Percentiles rank a stretch among this genome's conserved stretches.
These are phyloP conservation scores for Cheilosia impressa DNA, from an alignment of 2,888 invertebrate genomes.

Conservation along the genomic window DNA sequence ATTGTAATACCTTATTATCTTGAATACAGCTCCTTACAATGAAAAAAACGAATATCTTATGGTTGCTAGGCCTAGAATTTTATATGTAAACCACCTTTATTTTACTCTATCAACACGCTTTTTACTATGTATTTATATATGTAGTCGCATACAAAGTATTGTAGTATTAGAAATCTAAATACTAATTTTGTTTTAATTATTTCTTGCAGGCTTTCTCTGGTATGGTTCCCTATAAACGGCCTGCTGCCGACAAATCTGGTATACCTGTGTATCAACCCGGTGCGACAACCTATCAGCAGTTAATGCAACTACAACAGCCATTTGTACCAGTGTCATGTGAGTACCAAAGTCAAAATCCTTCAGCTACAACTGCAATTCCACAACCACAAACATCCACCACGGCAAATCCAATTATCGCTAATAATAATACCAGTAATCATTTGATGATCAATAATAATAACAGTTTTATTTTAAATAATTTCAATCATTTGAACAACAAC, in stretches of 20 bases:
- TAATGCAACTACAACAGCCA: conserved; percentile 96
- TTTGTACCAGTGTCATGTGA: conserved; percentile 99
- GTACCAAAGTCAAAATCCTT: conserved; percentile 86
- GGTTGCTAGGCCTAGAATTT: too few species aligned
- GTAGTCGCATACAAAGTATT: neutral
- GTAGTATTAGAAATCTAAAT: neutral
- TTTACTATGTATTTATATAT: too few species aligned
- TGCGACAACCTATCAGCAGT: conserved; percentile 96
- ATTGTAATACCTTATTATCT: too few species aligned
- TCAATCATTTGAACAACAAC: conserved; percentile 73
- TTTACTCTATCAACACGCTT: too few species aligned
- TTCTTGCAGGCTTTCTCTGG: conserved; percentile 94
- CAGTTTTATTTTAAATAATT: conserved; percentile 72
- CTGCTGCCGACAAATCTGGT: conserved; percentile 98
- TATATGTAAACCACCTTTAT: too few species aligned
- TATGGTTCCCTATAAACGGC: conserved; percentile 97
- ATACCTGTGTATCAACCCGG: conserved; percentile 97
- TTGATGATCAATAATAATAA: conserved; percentile 71
- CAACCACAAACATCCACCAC: conserved; percentile 81
- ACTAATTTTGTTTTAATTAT: conserved; percentile 40
- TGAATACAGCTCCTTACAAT: too few species aligned
- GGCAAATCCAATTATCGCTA: conserved; percentile 81
- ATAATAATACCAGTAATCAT: conserved; percentile 76
- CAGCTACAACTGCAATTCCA: conserved; percentile 79
- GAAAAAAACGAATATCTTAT: too few species aligned